These are phyloP conservation scores for Malurus elegans DNA, from an alignment of 2,113 vertebrate genomes.

Conservation along the genomic window DNA sequence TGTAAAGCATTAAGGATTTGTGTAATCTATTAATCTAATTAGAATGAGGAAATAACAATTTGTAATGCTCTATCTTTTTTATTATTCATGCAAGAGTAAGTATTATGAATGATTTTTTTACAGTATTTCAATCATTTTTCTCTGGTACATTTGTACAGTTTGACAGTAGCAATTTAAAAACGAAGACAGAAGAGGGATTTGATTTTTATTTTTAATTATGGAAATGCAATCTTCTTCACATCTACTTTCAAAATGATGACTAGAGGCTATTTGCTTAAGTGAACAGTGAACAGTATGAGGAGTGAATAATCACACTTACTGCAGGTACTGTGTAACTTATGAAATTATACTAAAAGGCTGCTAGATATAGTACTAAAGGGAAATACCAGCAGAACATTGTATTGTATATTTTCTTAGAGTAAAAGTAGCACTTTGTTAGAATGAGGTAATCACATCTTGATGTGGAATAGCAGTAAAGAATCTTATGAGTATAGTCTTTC, in stretches of 20 bases:
- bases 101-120: not conserved
- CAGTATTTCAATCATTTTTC: slow-evolving; percentile 4
- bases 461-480: not conserved
- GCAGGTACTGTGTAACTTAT: not conserved
- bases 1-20: not conserved
- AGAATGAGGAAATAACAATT: slow-evolving; percentile 8
- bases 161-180: slow-evolving; percentile 29
- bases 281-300: not conserved
- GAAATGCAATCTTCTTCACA: not conserved
- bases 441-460: not conserved
- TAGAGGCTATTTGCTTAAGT: slow-evolving; percentile 49
- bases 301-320: slow-evolving; percentile 30
- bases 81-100: slow-evolving; percentile 40
- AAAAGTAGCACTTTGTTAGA: not conserved
- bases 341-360: not conserved
- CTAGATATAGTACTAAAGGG: not conserved
- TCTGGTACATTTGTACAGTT: not conserved
- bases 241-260: slow-evolving; percentile 9
- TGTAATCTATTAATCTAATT: slow-evolving; percentile 59
- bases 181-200: not conserved
- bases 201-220: not conserved
- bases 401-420: not conserved
- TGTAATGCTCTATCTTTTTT: slow-evolving; percentile 22
- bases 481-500: not conserved
- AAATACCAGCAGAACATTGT: not conserved